Conservation (phyloP, 2,888 invertebrate genomes). For the Tenthredo livida region DNA sequence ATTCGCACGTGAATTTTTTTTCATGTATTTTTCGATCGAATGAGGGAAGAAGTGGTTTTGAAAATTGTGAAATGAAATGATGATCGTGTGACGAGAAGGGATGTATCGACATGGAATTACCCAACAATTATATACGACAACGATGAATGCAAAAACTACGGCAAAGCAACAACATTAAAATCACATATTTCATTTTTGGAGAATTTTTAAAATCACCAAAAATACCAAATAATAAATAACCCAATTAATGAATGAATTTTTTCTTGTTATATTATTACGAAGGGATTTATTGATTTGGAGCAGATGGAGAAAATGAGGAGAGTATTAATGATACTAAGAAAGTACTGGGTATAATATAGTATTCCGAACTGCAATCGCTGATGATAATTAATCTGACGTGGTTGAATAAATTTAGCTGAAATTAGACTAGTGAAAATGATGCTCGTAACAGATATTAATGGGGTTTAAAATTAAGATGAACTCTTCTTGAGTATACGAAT, state of each 20-base stretch:
- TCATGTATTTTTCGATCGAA: background rate
- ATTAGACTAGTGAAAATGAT: conserved; percentile 15
- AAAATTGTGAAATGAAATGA: background rate
- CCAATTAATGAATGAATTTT: background rate
- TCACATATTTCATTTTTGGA: background rate
- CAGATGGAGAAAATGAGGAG: background rate
- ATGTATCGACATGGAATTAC: conserved; percentile 14
- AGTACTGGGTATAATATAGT: background rate
- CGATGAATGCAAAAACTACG: conserved; percentile 27
- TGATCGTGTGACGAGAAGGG: background rate
- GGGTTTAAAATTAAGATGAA: background rate
- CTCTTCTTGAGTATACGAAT: conserved; percentile 2
- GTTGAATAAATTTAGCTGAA: conserved; percentile 11
- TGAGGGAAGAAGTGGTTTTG: background rate
- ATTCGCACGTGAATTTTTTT: background rate
- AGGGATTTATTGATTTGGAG: background rate
- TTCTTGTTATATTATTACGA: background rate
- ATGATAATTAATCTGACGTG: conserved; percentile 13
- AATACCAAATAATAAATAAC: background rate
- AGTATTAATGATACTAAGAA: background rate
- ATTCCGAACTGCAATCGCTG: background rate
- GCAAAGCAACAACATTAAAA: conserved; percentile 14
- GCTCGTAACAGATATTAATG: conserved; percentile 15
- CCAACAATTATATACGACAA: conserved; percentile 33
- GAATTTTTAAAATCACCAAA: background rate